These are phyloP conservation scores for Lepidiolamprologus cunningtoni DNA, from an alignment of 2,113 vertebrate genomes.

Conservation along the genomic window DNA sequence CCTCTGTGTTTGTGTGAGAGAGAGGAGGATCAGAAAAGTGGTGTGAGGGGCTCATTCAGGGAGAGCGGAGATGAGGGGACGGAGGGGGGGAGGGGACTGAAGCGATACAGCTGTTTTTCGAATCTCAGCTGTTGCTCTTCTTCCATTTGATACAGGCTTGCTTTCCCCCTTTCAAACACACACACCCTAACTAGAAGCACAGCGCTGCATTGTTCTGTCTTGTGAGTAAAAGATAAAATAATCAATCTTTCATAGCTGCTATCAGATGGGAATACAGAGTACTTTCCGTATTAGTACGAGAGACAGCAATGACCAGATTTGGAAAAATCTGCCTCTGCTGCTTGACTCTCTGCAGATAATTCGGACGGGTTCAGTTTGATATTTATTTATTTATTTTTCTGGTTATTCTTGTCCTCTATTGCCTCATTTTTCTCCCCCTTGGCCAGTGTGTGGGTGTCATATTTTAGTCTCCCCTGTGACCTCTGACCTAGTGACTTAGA, in stretches of 20 bases:
- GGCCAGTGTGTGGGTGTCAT: background rate
- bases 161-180: background rate
- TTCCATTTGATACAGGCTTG: conserved; percentile 15
- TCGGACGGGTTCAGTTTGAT: background rate
- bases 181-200: background rate
- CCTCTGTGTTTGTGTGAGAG: conserved; percentile 18
- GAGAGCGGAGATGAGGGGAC: background rate
- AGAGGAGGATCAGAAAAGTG: conserved; percentile 4
- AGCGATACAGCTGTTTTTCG: conserved; percentile 69
- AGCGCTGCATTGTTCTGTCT: conserved; percentile 48
- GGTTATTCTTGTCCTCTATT: background rate
- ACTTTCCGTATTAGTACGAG: background rate
- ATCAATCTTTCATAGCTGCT: conserved; percentile 29
- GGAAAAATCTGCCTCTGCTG: background rate
- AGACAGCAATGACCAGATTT: background rate
- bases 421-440: background rate
- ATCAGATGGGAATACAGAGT: conserved; percentile 25
- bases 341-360: background rate
- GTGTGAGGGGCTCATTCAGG: conserved; percentile 46
- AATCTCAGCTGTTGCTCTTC: conserved; percentile 68
- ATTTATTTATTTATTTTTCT: background rate
- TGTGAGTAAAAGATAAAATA: conserved; percentile 34
- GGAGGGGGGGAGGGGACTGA: conserved; percentile 16
- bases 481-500: conserved; percentile 28
- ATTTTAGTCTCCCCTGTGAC: background rate